phyloP scores from a whole-genome alignment of 2,113 vertebrate species.

The Eretmochelys imbricata region DNA sequence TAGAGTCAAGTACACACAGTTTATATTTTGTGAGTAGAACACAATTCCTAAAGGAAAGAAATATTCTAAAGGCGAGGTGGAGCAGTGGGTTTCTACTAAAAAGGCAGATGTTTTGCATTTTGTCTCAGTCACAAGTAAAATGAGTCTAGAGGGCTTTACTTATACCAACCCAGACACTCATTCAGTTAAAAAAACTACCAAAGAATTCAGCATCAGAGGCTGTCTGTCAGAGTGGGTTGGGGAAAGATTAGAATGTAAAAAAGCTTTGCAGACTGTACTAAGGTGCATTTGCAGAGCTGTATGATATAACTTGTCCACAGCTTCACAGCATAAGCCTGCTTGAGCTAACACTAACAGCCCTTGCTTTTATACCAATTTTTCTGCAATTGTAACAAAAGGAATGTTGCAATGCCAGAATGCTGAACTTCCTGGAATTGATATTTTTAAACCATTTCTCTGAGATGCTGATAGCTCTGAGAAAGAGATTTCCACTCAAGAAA shows the following conservation, averaged over 20 bases:
- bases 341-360: fast-evolving
- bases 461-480: background rate
- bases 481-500: background rate
- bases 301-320: background rate
- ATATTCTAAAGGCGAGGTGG: background rate
- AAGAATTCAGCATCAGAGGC: fast-evolving
- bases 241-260: background rate
- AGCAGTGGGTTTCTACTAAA: background rate
- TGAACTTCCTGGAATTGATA: background rate
- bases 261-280: background rate
- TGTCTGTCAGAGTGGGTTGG: background rate
- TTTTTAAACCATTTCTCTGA: background rate
- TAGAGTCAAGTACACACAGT: background rate
- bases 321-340: fast-evolving
- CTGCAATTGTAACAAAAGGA: background rate
- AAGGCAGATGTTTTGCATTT: background rate
- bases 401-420: slow-evolving; percentile 20
- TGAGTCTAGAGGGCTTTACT: background rate
- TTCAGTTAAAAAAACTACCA: background rate
- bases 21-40: background rate
- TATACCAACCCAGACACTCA: background rate
- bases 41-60: background rate
- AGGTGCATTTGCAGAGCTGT: background rate
- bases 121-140: background rate
- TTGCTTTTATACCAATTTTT: background rate